Base-by-base conservation (phyloP, 2,113 vertebrate genomes). In the Carollia perspicillata region DNA sequence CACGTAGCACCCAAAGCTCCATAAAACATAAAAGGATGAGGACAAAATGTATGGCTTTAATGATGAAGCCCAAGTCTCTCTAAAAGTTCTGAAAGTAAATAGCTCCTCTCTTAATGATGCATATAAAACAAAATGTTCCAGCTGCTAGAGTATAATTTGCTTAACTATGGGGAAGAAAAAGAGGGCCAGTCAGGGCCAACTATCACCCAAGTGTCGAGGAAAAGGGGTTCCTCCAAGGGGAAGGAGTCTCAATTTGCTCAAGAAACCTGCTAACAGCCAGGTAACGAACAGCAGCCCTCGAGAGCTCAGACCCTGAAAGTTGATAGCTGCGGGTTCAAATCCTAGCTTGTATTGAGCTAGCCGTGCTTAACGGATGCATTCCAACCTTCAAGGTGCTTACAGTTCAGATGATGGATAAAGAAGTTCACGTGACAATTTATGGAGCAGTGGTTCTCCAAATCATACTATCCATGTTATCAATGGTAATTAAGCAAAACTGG, bases 11-110 rank as follows among this genome's bases (percentile, higher is more conserved):
- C 51, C 75, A 94, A 80, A 89, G 37, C 30, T 93, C 44, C 47
- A 89, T 16, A 81, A 68, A 96, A 35, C 51, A 90, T 14, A 60
- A 91, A 84, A 95, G 14, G 22, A 55, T 44, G 75, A 95, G 84
- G 71, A 58, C n/a, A 65, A 87, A 92, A 92, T 1, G 3, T 35
- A 42, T 16, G 49, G 33, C 68, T 84, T 84, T 92, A 92, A 80
- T 28, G 33, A 68, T 35, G 63, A 83, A 83, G 35, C 12, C 66
- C 22, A 72, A 44, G 28, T 22, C 42, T 35, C 49, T 42, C 60
- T 78, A 60, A 90, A 93, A 65, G 69, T 79, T 90, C 69, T 63
- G 20, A 49, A 72, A 84, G 55, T 63, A 66, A 68, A 37, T 18
- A 65, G 49, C 85, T 58, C 55, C 23, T 65, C 55, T 78, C 71